phyloP scores from a whole-genome alignment of 2,888 invertebrate genomes.

The Pammene fasciana region DNA sequence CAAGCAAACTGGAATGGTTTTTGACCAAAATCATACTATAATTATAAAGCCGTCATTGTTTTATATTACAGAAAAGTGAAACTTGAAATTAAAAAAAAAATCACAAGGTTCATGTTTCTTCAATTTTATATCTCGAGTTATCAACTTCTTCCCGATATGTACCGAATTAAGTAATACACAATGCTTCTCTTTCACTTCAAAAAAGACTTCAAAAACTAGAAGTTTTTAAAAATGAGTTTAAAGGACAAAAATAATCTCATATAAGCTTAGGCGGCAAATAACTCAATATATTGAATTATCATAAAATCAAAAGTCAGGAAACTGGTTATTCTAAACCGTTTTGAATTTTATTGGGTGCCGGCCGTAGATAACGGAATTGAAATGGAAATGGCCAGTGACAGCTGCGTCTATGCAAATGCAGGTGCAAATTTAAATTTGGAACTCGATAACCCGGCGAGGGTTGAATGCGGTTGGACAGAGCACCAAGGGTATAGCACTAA shows the following conservation, averaged over 20 bases:
- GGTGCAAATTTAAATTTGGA: conserved; percentile 47
- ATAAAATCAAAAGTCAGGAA: conserved; percentile 8
- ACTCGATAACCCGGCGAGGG: conserved; percentile 36
- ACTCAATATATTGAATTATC: neutral
- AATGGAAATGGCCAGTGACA: conserved; percentile 47
- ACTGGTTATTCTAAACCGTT: conserved; percentile 25
- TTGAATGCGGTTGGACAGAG: conserved; percentile 16
- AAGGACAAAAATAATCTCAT: neutral
- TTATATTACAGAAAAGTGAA: too few relatives aligned
- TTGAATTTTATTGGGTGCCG: conserved; percentile 44
- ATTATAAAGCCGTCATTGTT: too few relatives aligned
- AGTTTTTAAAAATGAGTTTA: neutral
- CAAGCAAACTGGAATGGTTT: too few relatives aligned
- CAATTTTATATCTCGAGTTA: too few relatives aligned
- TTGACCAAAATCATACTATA: too few relatives aligned
- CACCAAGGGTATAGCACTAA: neutral
- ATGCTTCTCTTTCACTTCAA: too few relatives aligned
- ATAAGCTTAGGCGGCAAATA: neutral
- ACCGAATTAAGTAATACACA: too few relatives aligned
- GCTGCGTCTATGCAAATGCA: conserved; percentile 48
- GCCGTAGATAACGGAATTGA: conserved; percentile 46
- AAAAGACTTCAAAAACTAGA: too few relatives aligned
- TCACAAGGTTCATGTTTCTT: too few relatives aligned
- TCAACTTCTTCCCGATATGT: too few relatives aligned
- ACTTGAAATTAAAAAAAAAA: too few relatives aligned